Percentiles rank a stretch among this genome's conserved stretches.
Evolutionary conservation across 2,888 invertebrate species (phyloP).

Genomic region (Standfussiana lucernea): DNA sequence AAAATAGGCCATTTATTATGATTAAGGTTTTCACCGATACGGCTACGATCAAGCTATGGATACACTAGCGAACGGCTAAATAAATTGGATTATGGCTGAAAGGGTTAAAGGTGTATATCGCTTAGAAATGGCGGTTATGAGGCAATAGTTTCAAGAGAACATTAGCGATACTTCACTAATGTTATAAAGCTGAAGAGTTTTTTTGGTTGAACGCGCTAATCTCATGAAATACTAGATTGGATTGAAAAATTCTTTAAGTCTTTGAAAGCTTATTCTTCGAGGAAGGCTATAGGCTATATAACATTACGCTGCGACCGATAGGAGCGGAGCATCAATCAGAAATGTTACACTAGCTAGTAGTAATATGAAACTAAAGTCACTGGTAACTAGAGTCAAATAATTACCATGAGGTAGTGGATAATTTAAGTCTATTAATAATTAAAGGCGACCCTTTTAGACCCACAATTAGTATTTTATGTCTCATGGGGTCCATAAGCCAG

Average conservation of each 20-base stretch:
- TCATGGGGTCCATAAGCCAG: conserved; percentile 31
- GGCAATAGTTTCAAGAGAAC: conserved; percentile 15
- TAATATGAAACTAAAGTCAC: not conserved
- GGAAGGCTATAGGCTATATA: too few species aligned
- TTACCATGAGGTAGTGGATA: conserved; percentile 1
- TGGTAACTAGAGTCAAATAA: not conserved
- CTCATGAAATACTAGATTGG: too few species aligned
- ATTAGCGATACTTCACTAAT: too few species aligned
- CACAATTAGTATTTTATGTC: conserved; percentile 33
- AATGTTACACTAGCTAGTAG: too few species aligned
- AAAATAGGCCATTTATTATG: conserved; percentile 65
- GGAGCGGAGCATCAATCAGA: too few species aligned
- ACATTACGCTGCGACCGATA: too few species aligned
- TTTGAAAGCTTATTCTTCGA: too few species aligned
- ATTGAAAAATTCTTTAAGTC: too few species aligned
- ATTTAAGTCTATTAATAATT: conserved; percentile 30
- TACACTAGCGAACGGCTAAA: conserved; percentile 32
- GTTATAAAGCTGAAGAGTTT: too few species aligned
- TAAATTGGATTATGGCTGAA: conserved; percentile 48
- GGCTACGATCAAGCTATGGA: conserved; percentile 47
- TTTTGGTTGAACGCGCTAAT: too few species aligned
- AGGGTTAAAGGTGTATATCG: conserved; percentile 50
- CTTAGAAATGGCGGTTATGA: conserved; percentile 13
- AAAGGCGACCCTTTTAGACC: conserved; percentile 41
- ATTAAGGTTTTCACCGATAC: conserved; percentile 61